phyloP scores from a whole-genome alignment of 2,888 invertebrate genomes.

The Sthenelais limicola region DNA sequence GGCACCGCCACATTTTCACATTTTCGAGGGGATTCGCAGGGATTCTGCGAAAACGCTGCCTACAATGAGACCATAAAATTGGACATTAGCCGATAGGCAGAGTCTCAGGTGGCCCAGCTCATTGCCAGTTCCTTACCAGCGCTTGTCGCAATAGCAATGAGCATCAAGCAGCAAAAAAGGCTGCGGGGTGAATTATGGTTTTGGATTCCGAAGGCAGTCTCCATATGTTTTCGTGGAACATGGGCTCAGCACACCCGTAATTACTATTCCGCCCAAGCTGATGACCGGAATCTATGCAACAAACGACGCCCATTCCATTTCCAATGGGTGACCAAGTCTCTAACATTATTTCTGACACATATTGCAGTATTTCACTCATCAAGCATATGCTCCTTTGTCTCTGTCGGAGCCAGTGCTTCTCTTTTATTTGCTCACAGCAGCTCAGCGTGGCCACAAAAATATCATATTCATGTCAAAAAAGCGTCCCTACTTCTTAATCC shows the following conservation, averaged over 20 bases:
- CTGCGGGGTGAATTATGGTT: not conserved
- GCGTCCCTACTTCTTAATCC: no score
- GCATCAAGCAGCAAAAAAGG: not conserved
- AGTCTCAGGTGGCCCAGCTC: not conserved
- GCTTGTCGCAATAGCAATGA: constrained; percentile 33
- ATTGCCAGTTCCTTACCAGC: constrained; percentile 9
- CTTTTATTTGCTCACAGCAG: no score
- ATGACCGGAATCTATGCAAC: constrained; percentile 1
- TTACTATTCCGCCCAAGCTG: constrained; percentile 5
- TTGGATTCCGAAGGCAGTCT: not conserved
- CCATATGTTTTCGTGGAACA: not conserved
- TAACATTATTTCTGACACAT: no score
- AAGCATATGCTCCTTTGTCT: no score
- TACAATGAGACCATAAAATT: constrained; percentile 31
- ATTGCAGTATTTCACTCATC: no score
- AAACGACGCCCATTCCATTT: no score
- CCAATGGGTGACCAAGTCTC: no score
- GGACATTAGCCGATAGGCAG: constrained; percentile 30
- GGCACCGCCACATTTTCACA: constrained; percentile 18
- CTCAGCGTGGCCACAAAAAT: no score
- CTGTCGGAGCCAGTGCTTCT: no score
- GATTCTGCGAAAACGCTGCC: constrained; percentile 16
- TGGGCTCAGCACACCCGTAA: not conserved
- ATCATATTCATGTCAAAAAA: no score
- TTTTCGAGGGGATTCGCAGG: constrained; percentile 22